Base-by-base conservation (phyloP, 1,140 invertebrate genomes). In the Gerris buenoi region DNA sequence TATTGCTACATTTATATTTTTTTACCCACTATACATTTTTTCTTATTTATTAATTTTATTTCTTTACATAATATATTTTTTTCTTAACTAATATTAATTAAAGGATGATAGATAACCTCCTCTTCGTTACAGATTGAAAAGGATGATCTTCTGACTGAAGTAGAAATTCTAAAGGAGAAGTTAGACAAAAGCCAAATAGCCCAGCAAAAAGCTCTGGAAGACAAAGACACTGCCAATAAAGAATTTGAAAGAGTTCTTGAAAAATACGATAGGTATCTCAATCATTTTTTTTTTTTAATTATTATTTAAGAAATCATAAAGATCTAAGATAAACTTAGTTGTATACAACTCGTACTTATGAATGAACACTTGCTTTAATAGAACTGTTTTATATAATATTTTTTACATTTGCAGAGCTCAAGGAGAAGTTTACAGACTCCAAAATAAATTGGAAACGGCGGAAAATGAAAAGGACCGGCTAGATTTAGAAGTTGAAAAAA, bases 171-270 rank as follows among this genome's bases (percentile, higher is more conserved):
- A 23, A 92, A 91, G 76, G 93, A 95, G 58, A 93, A 93, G 79
- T 76, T 92, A 27, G 93, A 95, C 63, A 95, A 95, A 76, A 81
- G 88, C 28, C 84, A 92, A 56, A 86, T 88, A 68, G 82, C 86
- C 25, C 81, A 87, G 63, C 85, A 86, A 73, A 93, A 93, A 77
- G 84, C 87, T 0, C 82, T 90, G 67, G 91, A 95, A 72, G 93
- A 95, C 72, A 89, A 90, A 72, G 93, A 95, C 73, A 86, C 82
- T 63, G 85, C 87, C 46, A 88, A 89, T 79, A 91, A 91, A 78
- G 93, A 96, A 78, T 89, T 92, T 75, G 91, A 95, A 73, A 90
- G 93, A 78, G 85, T 94, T 78, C 79, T 93, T 71, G 93, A 95
- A 79, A 95, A 95, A 82, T 92, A 93, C 76, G 93, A 95, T 78